Conservation (phyloP, 1,140 invertebrate species). For the Zaprionus africanus region DNA sequence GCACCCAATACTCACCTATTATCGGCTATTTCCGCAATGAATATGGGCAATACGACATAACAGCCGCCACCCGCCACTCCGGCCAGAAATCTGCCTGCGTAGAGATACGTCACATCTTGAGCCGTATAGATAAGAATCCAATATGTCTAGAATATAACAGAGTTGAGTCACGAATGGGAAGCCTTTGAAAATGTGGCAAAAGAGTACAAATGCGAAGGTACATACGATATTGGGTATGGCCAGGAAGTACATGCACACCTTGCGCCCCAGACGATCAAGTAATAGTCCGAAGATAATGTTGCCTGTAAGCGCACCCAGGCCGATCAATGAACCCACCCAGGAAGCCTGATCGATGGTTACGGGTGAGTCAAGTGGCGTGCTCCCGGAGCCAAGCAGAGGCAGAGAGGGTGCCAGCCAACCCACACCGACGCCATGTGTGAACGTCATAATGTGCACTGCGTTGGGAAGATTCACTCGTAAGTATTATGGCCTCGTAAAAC, state of each 20-base stretch:
- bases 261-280: slow-evolving; percentile 67
- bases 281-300: slow-evolving; percentile 65
- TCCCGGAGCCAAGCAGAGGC: slow-evolving; percentile 47
- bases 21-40: slow-evolving; percentile 75
- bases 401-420: slow-evolving; percentile 69
- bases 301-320: slow-evolving; percentile 64
- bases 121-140: slow-evolving; percentile 73
- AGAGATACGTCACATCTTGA: slow-evolving; percentile 69
- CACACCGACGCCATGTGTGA: slow-evolving; percentile 63
- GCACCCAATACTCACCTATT: slow-evolving; percentile 54
- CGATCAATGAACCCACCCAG: slow-evolving; percentile 70
- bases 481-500: background rate
- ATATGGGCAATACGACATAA: slow-evolving; percentile 71
- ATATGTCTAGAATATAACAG: slow-evolving; percentile 46
- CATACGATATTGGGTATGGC: slow-evolving; percentile 72
- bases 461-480: background rate
- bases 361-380: slow-evolving; percentile 49
- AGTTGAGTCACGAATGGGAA: slow-evolving; percentile 42
- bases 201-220: background rate
- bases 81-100: slow-evolving; percentile 81
- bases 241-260: slow-evolving; percentile 67
- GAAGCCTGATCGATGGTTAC: slow-evolving; percentile 65
- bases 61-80: slow-evolving; percentile 78
- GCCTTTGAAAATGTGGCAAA: background rate
- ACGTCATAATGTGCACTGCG: slow-evolving; percentile 69